phyloP scores from a whole-genome alignment of 2,888 invertebrate genomes.

The Labia minor region DNA sequence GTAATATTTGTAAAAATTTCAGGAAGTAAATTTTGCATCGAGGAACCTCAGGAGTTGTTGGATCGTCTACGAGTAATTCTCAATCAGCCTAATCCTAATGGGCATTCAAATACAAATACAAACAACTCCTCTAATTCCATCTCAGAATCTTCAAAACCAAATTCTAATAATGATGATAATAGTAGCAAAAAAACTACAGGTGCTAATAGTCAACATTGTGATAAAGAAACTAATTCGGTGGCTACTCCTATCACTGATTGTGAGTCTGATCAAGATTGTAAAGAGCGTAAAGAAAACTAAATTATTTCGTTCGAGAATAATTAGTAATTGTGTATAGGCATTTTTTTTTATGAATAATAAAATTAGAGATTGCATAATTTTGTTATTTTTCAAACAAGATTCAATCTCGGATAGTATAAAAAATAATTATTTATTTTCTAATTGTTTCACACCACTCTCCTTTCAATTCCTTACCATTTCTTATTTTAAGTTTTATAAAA shows the following conservation, averaged over 20 bases:
- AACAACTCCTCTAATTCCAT: neutral
- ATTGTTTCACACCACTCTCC: no score
- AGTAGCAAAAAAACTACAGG: neutral
- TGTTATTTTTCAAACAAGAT: no score
- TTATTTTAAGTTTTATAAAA: no score
- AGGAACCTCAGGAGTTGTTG: slow-evolving; percentile 47
- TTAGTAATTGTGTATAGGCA: no score
- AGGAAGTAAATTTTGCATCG: slow-evolving; percentile 54
- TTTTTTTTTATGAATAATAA: no score
- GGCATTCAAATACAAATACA: neutral
- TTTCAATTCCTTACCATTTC: no score
- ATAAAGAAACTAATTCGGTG: neutral
- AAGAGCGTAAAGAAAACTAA: neutral
- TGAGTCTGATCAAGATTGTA: neutral
- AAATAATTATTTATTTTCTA: no score
- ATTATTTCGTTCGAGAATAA: no score
- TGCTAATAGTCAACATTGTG: neutral
- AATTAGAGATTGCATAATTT: no score
- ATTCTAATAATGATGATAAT: neutral
- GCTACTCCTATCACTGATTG: neutral
- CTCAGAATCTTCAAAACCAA: neutral
- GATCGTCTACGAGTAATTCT: slow-evolving; percentile 48
- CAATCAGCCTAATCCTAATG: neutral
- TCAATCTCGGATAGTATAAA: no score
- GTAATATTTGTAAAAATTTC: no score